Evolutionary conservation across 2,888 invertebrate species (phyloP).

Genomic region (Protonemura montana): DNA sequence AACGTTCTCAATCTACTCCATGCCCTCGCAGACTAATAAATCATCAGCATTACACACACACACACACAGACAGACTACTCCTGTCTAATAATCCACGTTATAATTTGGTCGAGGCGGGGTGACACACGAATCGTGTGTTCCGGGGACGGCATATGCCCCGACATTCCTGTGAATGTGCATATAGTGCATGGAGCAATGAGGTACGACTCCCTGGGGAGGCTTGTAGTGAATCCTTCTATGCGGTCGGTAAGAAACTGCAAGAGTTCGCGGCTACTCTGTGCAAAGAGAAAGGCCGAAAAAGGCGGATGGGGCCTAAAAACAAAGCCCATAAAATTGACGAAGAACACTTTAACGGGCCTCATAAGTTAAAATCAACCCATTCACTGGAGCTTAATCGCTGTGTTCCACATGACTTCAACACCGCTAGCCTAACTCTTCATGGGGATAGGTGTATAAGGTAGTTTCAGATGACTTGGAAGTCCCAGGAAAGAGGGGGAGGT

Average conservation of each 20-base stretch:
- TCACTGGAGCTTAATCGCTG: too few species aligned
- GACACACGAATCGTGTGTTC: too few species aligned
- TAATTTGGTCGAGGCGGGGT: constrained; percentile 36
- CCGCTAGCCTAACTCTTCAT: too few species aligned
- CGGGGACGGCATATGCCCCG: background rate
- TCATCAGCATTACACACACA: constrained; percentile 14
- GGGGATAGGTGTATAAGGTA: too few species aligned
- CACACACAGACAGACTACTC: background rate
- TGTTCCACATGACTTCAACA: too few species aligned
- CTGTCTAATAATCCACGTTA: constrained; percentile 34
- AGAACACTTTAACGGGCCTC: too few species aligned
- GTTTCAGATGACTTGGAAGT: too few species aligned
- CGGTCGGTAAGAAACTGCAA: background rate
- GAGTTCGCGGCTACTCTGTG: background rate
- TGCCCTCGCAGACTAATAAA: background rate
- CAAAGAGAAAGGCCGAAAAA: too few species aligned
- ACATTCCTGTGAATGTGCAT: background rate
- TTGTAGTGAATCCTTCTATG: background rate
- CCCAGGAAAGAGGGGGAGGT: too few species aligned
- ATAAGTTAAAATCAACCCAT: too few species aligned
- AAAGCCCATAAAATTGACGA: too few species aligned
- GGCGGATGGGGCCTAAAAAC: too few species aligned
- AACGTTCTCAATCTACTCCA: constrained; percentile 27
- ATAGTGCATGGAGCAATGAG: background rate
- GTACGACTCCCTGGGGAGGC: background rate